These are phyloP conservation scores for Apeltes quadracus DNA, from an alignment of 2,113 vertebrate species.

Conservation along the genomic window DNA sequence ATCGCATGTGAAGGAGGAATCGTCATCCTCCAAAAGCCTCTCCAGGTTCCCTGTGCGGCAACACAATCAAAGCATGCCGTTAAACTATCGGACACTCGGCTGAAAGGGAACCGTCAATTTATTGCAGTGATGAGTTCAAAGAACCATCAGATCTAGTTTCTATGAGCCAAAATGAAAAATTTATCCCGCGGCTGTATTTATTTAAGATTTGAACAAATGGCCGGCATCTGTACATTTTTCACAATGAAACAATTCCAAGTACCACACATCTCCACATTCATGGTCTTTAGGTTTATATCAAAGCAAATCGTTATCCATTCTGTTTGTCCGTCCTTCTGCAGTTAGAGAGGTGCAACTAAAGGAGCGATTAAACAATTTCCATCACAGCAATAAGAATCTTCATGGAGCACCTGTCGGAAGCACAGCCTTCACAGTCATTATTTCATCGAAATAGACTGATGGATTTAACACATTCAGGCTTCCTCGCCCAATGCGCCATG, in stretches of 20 bases:
- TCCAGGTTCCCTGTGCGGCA: too few relatives aligned
- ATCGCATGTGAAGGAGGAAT: not conserved
- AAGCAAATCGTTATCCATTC: constrained; percentile 1
- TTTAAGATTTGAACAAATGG: not conserved
- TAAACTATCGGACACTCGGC: constrained; percentile 8
- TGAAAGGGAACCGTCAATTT: not conserved
- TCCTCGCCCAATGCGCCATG: constrained; percentile 28
- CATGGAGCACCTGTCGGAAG: constrained; percentile 30
- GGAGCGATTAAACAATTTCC: not conserved
- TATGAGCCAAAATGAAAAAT: not conserved
- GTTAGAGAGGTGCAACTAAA: constrained; percentile 16
- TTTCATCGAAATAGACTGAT: constrained; percentile 28
- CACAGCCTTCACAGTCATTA: constrained; percentile 37
- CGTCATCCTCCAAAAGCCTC: too few relatives aligned
- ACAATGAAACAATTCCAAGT: not conserved
- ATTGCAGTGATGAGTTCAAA: not conserved
- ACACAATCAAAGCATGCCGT: constrained; percentile 5
- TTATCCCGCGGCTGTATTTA: not conserved
- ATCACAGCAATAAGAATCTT: constrained; percentile 21
- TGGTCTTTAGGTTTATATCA: not conserved
- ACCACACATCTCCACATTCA: not conserved
- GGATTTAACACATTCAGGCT: constrained; percentile 41
- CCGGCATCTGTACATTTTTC: not conserved
- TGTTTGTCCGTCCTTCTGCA: constrained; percentile 1
- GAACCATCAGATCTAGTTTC: not conserved